These are phyloP conservation scores for Poeciliopsis occidentalis DNA, from an alignment of 2,113 vertebrate genomes.

Conservation along the genomic window DNA sequence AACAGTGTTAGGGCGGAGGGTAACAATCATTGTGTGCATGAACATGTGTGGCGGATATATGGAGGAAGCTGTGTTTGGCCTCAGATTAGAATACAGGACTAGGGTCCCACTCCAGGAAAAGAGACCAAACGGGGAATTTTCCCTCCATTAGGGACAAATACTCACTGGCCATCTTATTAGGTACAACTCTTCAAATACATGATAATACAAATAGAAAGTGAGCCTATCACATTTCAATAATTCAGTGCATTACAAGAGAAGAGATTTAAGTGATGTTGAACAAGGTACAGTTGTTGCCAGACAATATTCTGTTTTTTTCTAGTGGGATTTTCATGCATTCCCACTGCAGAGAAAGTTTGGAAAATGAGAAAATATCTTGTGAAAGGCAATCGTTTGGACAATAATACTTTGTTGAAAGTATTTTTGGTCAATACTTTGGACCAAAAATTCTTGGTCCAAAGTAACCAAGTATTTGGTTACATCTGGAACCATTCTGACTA, in stretches of 20 bases:
- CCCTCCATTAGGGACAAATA: constrained; percentile 39
- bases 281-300: neutral
- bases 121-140: constrained; percentile 60
- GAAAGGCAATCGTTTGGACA: neutral
- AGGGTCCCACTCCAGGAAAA: constrained; percentile 65
- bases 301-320: neutral
- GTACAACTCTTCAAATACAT: neutral
- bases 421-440: no score
- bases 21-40: neutral
- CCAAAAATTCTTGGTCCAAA: no score
- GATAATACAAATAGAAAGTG: neutral
- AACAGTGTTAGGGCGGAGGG: neutral
- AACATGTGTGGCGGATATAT: constrained; percentile 57
- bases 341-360: neutral
- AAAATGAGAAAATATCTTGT: neutral
- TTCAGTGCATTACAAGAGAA: neutral
- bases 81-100: constrained; percentile 75
- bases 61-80: constrained; percentile 76
- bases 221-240: neutral
- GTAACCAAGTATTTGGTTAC: no score
- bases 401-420: neutral
- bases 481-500: no score
- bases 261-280: neutral
- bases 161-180: neutral
- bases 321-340: neutral